Conservation (phyloP, 2,113 vertebrate species). For the Phylloscopus trochiloides region DNA sequence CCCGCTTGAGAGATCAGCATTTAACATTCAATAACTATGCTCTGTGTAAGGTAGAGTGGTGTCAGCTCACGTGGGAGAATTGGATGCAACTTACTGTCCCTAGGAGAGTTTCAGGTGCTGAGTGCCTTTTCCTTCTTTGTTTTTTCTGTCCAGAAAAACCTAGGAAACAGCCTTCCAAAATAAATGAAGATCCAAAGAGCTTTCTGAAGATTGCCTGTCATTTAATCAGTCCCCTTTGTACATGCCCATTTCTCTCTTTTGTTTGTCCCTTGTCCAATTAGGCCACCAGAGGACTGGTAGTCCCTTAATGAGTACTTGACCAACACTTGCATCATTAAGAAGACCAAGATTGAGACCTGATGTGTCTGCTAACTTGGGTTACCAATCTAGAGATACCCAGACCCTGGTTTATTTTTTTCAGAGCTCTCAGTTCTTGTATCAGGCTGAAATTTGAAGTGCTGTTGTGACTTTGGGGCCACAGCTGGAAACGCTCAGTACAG, state of each 20-base stretch:
- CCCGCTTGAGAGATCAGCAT: background rate
- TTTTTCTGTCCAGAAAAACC: background rate
- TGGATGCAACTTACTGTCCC: background rate
- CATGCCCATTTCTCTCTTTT: background rate
- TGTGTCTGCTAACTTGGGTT: background rate
- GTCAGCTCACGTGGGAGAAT: background rate
- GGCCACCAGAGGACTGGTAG: background rate
- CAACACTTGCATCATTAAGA: background rate
- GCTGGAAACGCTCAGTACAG: background rate
- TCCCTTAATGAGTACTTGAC: background rate
- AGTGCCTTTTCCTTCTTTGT: background rate
- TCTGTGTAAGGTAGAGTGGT: background rate
- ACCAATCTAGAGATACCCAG: background rate
- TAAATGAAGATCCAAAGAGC: background rate
- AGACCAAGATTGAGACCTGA: background rate
- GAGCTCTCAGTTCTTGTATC: background rate
- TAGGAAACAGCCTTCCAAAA: background rate
- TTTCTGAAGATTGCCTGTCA: background rate
- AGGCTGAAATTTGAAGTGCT: background rate
- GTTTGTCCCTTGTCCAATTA: background rate
- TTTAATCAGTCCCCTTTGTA: background rate
- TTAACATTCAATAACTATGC: background rate
- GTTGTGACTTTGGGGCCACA: background rate
- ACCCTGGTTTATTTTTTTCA: background rate
- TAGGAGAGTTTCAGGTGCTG: background rate